These are phyloP conservation scores for Microhierax caerulescens DNA, from an alignment of 2,797 vertebrate species.

Conservation along the genomic window DNA sequence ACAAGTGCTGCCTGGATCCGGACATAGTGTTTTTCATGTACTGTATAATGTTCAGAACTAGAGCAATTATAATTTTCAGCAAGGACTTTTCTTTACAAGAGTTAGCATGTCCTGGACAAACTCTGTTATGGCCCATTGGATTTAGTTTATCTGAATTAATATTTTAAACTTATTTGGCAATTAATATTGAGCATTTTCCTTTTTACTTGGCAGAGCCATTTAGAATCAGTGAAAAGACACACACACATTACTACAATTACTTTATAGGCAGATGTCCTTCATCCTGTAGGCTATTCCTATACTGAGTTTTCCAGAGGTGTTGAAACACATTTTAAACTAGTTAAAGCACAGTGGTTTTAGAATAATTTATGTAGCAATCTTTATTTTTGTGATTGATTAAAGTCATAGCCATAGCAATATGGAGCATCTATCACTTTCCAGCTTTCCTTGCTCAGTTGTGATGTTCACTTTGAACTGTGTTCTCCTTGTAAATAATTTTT, in stretches of 20 bases:
- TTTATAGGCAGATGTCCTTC: neutral
- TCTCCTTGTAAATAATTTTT: neutral
- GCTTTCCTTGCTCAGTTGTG: neutral
- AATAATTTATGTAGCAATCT: neutral
- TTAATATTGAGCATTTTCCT: neutral
- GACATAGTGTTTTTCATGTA: neutral
- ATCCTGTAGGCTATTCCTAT: neutral
- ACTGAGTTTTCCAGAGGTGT: neutral
- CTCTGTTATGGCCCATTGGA: neutral
- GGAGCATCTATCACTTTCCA: neutral
- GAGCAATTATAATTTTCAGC: neutral
- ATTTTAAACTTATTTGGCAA: neutral
- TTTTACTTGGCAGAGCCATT: neutral
- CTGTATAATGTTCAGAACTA: neutral
- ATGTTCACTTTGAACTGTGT: neutral
- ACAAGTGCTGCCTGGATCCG: neutral
- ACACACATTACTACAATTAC: neutral
- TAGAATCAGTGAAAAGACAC: neutral
- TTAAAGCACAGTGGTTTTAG: fast-evolving
- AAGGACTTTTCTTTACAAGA: neutral
- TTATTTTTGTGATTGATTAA: neutral
- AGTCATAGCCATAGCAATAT: neutral
- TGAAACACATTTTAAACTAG: neutral
- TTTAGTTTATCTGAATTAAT: neutral
- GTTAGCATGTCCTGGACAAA: neutral